phyloP scores from a whole-genome alignment of 2,888 invertebrate species.

The Nasonovia ribisnigri region DNA sequence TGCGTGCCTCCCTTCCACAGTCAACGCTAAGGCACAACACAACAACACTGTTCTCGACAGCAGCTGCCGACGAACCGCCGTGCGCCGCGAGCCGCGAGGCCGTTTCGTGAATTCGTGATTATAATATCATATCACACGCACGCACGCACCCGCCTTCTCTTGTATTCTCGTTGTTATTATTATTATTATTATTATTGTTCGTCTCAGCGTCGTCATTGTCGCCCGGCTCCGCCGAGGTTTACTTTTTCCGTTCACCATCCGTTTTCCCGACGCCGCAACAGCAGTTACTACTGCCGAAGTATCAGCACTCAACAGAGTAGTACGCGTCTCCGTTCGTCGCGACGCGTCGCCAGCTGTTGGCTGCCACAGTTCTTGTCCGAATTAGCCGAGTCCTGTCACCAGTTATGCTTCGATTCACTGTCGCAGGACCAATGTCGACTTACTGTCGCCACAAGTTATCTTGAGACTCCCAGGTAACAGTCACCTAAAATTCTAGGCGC shows the following conservation, averaged over 20 bases:
- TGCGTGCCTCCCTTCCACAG: neutral
- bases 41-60: neutral
- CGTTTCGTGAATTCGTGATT: slow-evolving; percentile 52
- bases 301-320: neutral
- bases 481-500: neutral
- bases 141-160: neutral
- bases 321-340: neutral
- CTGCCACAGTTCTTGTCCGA: neutral
- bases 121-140: slow-evolving; percentile 55
- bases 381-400: neutral
- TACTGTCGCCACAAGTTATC: neutral
- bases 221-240: neutral
- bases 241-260: neutral
- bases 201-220: neutral
- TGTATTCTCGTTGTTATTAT: neutral
- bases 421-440: neutral
- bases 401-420: neutral
- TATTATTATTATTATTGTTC: slow-evolving; percentile 18
- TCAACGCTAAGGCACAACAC: neutral
- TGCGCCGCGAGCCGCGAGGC: neutral
- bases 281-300: neutral
- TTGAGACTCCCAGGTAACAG: neutral
- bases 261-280: neutral
- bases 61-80: neutral
- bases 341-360: neutral